Evolutionary conservation across 2,888 invertebrate species (phyloP), one percentile per base, ranked within the genome.

Genomic region (Smittia sp.): DNA sequence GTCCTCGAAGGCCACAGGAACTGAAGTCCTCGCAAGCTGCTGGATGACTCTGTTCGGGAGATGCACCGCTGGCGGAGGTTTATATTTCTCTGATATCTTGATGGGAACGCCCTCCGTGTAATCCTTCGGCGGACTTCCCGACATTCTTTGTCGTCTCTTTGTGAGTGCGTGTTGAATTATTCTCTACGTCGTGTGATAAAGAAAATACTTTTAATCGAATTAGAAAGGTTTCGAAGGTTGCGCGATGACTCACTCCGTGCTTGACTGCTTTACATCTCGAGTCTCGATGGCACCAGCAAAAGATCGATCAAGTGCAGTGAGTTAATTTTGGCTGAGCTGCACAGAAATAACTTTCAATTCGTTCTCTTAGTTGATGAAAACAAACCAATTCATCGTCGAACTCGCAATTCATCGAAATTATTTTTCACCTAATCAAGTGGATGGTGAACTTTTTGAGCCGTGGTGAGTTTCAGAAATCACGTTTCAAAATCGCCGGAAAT

Each of bases 41-140:
- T 86, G 86, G 58, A 84, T 80, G 77, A 86, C 84, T 54, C 85
- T 83, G 75, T 85, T 85, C 54, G 89, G 87, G 75, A 89, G 79
- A 76, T 86, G 85, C 70, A 89, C 85, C 80, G 85, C 88, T 74
- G 89, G 88, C 24, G 93, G 93, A 76, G 92, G 90, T 80, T 92
- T 92, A 80, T 91, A 94, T 78, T 89, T 90, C 82, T 94, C 93
- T 66, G 92, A 90, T 82, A 94, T 93, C 85, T 94, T 94, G 75
- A 94, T 93, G 79, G 91, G 90, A 77, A 94, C 89, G 77, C 90
- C 91, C 83, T 94, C 94, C 89, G 92, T 90, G 79, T 87, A 90
- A 79, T 87, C 85, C n/a, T n/a, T n/a, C 68, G 79, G 78, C 24
- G 79, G 79, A 41, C 76, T 79, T 39, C 76, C 3, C 13, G 63